A percentile compares a stretch with the other conserved stretches of the same genome.
These are phyloP conservation scores for Neoascia interrupta DNA, from an alignment of 2,888 invertebrate genomes.

Conservation along the genomic window DNA sequence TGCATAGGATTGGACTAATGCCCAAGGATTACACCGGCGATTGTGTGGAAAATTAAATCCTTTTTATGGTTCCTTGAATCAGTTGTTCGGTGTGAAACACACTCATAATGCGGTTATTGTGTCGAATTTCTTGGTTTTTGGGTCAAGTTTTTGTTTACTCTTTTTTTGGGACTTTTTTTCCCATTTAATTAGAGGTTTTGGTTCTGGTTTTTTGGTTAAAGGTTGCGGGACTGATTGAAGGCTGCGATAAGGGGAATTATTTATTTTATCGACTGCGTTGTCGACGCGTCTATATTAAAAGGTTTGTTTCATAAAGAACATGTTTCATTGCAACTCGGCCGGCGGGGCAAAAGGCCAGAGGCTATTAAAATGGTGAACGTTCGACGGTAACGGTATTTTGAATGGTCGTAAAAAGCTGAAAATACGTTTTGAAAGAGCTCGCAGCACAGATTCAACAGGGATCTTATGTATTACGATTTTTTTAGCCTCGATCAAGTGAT, in stretches of 20 bases:
- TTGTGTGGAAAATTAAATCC: conserved; percentile 42
- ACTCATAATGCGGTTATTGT: conserved; percentile 56
- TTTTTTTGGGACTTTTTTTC: conserved; percentile 40
- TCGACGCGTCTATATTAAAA: neutral
- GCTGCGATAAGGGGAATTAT: conserved; percentile 12
- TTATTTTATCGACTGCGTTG: conserved; percentile 1
- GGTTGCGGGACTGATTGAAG: conserved; percentile 13
- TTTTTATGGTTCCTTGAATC: conserved; percentile 60
- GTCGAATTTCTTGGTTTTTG: conserved; percentile 30
- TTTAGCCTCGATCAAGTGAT: no score
- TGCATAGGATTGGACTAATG: conserved; percentile 49
- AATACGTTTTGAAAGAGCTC: neutral
- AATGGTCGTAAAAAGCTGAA: neutral
- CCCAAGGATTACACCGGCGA: conserved; percentile 46
- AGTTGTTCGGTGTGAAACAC: conserved; percentile 9
- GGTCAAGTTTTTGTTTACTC: conserved; percentile 55
- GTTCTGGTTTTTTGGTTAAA: conserved; percentile 11
- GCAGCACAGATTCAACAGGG: no score
- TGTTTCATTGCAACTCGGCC: neutral
- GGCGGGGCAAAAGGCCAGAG: no score
- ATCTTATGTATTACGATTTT: no score
- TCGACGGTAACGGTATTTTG: neutral
- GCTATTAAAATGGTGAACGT: no score
- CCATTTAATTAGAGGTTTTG: conserved; percentile 55
- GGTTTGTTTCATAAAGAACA: neutral